Conservation (phyloP, 2,797 vertebrate species). For the Sebastes matsubarae region DNA sequence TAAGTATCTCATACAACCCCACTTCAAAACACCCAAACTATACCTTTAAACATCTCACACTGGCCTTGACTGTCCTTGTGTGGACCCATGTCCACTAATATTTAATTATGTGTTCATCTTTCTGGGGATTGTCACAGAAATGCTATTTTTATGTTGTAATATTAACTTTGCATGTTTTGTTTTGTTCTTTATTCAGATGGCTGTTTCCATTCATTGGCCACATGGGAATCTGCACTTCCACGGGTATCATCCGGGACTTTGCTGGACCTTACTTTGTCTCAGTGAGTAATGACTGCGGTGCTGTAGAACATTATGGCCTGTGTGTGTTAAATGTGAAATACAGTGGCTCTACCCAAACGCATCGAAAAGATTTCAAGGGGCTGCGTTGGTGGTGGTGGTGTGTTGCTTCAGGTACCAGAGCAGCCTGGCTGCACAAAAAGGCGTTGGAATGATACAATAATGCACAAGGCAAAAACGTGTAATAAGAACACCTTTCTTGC, state of each 20-base stretch:
- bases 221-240: constrained; percentile 97
- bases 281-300: constrained; percentile 81
- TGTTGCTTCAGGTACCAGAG: too few species aligned
- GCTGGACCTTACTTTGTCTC: constrained; percentile 98
- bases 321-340: background rate
- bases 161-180: background rate
- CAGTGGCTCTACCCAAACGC: background rate
- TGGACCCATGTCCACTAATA: too few species aligned
- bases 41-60: too few species aligned
- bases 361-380: rapidly evolving
- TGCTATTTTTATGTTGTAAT: background rate
- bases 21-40: too few species aligned
- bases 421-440: too few species aligned
- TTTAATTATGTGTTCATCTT: too few species aligned
- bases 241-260: constrained; percentile 95
- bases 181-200: constrained; percentile 83
- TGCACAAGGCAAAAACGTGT: too few species aligned
- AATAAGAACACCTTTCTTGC: too few species aligned
- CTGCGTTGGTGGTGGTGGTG: too few species aligned
- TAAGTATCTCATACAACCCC: too few species aligned
- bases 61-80: too few species aligned
- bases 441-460: rapidly evolving
- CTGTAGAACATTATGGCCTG: background rate
- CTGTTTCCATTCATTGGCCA: constrained; percentile 96
- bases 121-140: too few species aligned